Percentiles rank a stretch among this genome's conserved stretches.
These are phyloP conservation scores for Troides helena DNA, from an alignment of 2,888 invertebrate genomes.

Conservation along the genomic window DNA sequence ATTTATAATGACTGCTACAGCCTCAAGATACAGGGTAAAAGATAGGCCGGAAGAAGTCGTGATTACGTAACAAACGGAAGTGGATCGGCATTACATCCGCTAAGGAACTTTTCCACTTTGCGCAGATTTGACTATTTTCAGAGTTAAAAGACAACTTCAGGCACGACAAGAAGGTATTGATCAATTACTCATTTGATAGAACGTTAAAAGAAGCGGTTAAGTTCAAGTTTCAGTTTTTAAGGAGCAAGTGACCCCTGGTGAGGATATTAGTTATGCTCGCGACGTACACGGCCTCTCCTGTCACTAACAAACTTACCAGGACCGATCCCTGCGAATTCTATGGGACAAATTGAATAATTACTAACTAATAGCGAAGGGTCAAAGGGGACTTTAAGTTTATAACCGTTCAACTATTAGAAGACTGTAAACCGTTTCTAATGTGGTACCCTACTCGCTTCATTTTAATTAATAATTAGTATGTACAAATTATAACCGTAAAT, in stretches of 20 bases:
- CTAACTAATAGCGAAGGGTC: conserved; percentile 25
- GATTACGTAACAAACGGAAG: too few species aligned
- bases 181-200: neutral
- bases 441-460: neutral
- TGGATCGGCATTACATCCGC: too few species aligned
- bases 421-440: conserved; percentile 3
- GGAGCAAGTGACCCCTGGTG: neutral
- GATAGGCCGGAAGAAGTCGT: too few species aligned
- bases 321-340: conserved; percentile 13
- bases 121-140: too few species aligned
- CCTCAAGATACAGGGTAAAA: too few species aligned
- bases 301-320: conserved; percentile 14
- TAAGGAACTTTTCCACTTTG: too few species aligned
- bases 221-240: neutral
- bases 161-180: too few species aligned
- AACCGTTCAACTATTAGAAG: conserved; percentile 10
- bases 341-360: conserved; percentile 26
- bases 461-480: neutral
- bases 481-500: neutral
- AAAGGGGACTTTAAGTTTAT: conserved; percentile 21
- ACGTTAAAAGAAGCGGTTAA: neutral
- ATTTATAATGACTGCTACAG: too few species aligned
- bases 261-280: neutral
- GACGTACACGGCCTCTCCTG: conserved; percentile 4
- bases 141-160: too few species aligned